phyloP scores from a whole-genome alignment of 2,113 vertebrate genomes.

The Gambusia holbrooki region DNA sequence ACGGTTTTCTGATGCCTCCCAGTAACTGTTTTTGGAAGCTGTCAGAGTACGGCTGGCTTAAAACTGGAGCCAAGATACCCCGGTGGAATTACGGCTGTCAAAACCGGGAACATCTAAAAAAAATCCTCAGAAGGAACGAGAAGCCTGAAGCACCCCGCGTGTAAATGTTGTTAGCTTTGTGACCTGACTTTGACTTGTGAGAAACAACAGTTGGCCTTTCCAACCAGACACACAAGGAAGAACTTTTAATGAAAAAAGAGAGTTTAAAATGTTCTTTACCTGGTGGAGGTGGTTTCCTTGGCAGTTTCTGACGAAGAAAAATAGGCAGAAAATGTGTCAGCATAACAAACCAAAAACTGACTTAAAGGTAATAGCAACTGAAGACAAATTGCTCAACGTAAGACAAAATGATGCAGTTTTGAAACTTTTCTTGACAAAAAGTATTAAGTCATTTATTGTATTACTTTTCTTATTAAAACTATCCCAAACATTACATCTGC shows the following conservation, averaged over 20 bases:
- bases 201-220: not conserved
- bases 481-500: no score
- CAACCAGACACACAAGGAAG: not conserved
- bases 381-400: no score
- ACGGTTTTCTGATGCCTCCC: not conserved
- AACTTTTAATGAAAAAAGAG: not conserved
- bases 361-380: no score
- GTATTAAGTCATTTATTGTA: no score
- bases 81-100: not conserved
- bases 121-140: not conserved
- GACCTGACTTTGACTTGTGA: not conserved
- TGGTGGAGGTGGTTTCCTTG: conserved; percentile 69
- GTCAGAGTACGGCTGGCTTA: not conserved
- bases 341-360: not conserved
- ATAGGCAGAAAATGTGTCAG: conserved; percentile 21
- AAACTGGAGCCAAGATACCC: not conserved
- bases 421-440: no score
- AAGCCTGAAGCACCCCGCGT: not conserved
- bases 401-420: no score
- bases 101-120: not conserved
- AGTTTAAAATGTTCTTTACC: conserved; percentile 37
- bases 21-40: not conserved
- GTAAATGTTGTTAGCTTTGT: not conserved
- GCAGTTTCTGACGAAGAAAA: conserved; percentile 57
- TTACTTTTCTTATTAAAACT: no score